phyloP scores from a whole-genome alignment of 2,797 vertebrate species.

The Pseudomugil tenellus region DNA sequence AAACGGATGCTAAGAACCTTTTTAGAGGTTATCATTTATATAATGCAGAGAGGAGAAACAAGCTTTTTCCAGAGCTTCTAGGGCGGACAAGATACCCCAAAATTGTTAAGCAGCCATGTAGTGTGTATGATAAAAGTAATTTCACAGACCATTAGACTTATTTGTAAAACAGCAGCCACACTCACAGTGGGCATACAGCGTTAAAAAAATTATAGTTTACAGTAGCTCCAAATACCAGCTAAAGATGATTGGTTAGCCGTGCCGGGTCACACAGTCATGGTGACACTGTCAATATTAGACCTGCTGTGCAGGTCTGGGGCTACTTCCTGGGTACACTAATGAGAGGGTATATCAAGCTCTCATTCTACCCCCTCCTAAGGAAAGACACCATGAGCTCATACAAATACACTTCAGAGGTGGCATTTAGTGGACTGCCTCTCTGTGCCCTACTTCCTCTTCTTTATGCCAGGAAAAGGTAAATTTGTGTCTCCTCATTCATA shows the following conservation, averaged over 20 bases:
- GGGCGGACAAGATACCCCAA: conserved; percentile 27
- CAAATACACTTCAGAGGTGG: conserved; percentile 62
- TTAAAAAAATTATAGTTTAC: conserved; percentile 56
- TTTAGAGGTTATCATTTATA: conserved; percentile 11
- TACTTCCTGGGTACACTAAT: conserved; percentile 58
- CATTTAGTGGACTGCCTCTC: conserved; percentile 49
- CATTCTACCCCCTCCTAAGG: conserved; percentile 37
- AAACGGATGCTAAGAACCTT: conserved; percentile 17
- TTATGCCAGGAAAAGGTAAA: conserved; percentile 51
- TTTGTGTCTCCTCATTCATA: conserved; percentile 57
- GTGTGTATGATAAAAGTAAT: conserved; percentile 70
- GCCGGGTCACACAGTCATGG: conserved; percentile 35
- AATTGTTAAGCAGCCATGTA: conserved; percentile 53
- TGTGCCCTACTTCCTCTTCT: conserved; percentile 26
- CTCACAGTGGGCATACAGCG: conserved; percentile 41
- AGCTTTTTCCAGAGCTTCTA: conserved; percentile 23
- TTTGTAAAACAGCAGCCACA: conserved; percentile 66
- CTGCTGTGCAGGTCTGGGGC: conserved; percentile 45
- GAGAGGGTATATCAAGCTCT: conserved; percentile 56
- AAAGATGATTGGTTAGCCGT: conserved; percentile 42
- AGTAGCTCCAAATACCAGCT: conserved; percentile 43
- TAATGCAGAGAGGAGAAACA: conserved; percentile 43
- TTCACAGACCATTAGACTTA: conserved; percentile 77
- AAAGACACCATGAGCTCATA: conserved; percentile 48
- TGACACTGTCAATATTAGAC: conserved; percentile 45